Conservation (phyloP, 2,113 vertebrate genomes). For the Lagenorhynchus albirostris region DNA sequence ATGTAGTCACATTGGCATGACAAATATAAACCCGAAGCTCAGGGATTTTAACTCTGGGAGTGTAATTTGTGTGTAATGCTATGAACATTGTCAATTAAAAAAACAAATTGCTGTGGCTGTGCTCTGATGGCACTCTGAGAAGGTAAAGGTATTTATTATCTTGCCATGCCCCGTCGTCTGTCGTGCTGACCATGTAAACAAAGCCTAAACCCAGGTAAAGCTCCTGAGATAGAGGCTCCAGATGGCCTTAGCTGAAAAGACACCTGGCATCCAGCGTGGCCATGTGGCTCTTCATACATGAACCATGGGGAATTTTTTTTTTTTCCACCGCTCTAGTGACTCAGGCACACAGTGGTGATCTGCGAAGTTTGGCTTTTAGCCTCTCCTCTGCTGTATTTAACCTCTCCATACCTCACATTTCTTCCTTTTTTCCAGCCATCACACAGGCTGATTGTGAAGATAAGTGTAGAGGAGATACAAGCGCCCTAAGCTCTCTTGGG, state of each 20-base stretch:
- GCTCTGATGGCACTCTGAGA: background rate
- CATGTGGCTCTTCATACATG: background rate
- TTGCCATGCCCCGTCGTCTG: background rate
- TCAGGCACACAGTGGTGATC: background rate
- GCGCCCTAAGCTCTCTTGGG: background rate
- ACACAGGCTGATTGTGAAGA: background rate
- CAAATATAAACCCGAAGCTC: background rate
- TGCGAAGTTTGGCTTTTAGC: background rate
- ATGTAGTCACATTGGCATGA: background rate
- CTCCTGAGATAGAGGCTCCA: background rate
- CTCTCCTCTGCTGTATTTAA: background rate
- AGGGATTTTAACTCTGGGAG: conserved; percentile 20
- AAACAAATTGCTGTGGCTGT: background rate
- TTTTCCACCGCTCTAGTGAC: background rate
- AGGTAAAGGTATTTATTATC: background rate
- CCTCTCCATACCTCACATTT: background rate
- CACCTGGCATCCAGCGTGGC: background rate
- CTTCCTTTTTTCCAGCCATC: background rate
- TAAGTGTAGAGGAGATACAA: background rate
- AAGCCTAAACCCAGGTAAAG: background rate
- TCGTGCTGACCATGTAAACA: background rate
- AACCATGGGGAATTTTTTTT: background rate
- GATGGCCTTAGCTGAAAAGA: background rate
- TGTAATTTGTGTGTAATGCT: background rate
- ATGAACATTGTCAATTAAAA: background rate